These are phyloP conservation scores for Sepiola atlantica DNA, from an alignment of 2,888 invertebrate species.

Conservation along the genomic window DNA sequence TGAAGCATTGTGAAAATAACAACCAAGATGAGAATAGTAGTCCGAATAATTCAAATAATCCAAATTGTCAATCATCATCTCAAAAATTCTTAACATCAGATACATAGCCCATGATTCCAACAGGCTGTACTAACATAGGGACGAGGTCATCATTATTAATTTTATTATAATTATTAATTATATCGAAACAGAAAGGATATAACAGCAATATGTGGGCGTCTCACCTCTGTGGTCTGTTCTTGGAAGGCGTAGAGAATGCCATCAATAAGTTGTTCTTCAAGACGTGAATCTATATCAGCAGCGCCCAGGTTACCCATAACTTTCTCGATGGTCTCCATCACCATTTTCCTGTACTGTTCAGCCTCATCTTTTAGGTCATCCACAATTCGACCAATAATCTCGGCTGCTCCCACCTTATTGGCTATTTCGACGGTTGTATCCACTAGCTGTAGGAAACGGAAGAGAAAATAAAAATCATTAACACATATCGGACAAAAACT, in stretches of 20 bases:
- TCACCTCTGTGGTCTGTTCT: constrained; percentile 97
- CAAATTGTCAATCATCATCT: too few species aligned
- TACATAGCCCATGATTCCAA: too few species aligned
- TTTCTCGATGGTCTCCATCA: constrained; percentile 99
- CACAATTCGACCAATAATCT: constrained; percentile 98
- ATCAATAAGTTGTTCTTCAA: constrained; percentile 99
- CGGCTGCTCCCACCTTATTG: constrained; percentile 99
- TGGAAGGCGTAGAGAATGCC: constrained; percentile 99
- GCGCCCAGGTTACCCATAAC: constrained; percentile 98
- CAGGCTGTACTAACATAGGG: too few species aligned
- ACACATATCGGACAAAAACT: too few species aligned
- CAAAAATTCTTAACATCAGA: too few species aligned
- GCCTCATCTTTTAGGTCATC: constrained; percentile 99
- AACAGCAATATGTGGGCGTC: not conserved
- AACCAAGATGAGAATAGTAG: too few species aligned
- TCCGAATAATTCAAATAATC: too few species aligned
- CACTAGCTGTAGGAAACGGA: constrained; percentile 81
- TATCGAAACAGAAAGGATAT: not conserved
- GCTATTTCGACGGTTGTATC: constrained; percentile 99
- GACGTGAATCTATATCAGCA: constrained; percentile 96
- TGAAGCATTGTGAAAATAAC: too few species aligned
- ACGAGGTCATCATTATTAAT: too few species aligned
- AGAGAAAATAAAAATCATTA: not conserved
- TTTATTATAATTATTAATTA: too few species aligned
- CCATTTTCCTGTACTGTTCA: constrained; percentile 99